Conservation (phyloP, 2,888 invertebrate genomes). For the Carcina quercana region DNA sequence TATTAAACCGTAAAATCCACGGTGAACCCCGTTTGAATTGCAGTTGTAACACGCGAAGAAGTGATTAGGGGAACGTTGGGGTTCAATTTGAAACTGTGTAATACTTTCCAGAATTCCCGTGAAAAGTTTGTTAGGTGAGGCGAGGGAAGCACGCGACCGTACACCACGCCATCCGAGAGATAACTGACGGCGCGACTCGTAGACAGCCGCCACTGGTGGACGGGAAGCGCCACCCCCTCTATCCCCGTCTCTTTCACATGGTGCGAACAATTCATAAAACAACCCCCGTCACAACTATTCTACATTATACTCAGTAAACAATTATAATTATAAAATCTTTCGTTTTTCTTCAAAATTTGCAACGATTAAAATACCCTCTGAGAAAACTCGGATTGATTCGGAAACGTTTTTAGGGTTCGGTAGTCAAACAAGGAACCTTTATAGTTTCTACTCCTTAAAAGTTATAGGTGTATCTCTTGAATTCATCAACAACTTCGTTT, state of each 20-base stretch:
- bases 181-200: constrained; percentile 34
- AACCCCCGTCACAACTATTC: constrained; percentile 39
- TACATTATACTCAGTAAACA: constrained; percentile 33
- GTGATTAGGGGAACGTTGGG: constrained; percentile 58
- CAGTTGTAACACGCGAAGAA: constrained; percentile 60
- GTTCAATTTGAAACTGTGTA: constrained; percentile 32
- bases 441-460: no score
- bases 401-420: no score
- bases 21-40: constrained; percentile 40
- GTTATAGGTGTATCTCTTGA: no score
- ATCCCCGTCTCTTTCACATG: constrained; percentile 43
- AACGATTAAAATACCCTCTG: no score
- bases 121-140: constrained; percentile 56
- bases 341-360: no score
- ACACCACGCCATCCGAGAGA: constrained; percentile 29
- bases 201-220: constrained; percentile 38
- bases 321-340: no score
- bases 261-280: constrained; percentile 36
- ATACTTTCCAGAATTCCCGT: constrained; percentile 55
- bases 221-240: constrained; percentile 52
- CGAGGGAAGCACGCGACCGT: constrained; percentile 33
- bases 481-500: no score
- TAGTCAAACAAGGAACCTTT: no score
- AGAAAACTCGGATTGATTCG: no score
- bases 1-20: constrained; percentile 43